These are phyloP conservation scores for Loriculus beryllinus DNA, from an alignment of 2,797 vertebrate genomes.

Conservation along the genomic window DNA sequence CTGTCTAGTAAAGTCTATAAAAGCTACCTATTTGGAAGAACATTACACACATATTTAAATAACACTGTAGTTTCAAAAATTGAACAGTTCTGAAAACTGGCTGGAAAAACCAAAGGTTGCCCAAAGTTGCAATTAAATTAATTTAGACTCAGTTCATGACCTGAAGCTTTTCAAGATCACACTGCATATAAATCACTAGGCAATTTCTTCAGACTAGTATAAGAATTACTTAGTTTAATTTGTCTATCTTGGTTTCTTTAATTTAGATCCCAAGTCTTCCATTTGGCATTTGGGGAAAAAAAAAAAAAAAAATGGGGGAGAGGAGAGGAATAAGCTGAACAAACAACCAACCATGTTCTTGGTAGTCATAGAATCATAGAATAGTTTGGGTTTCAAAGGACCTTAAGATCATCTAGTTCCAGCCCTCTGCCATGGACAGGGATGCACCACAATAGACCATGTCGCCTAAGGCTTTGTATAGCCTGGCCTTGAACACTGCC, in stretches of 20 bases:
- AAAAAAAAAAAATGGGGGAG: rapidly evolving
- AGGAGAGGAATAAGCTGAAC: neutral
- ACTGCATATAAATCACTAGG: neutral
- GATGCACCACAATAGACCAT: neutral
- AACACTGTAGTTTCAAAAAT: neutral
- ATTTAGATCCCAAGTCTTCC: neutral
- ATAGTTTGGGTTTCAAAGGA: neutral
- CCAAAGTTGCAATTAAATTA: neutral
- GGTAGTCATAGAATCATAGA: neutral
- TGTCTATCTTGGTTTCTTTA: neutral
- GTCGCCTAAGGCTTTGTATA: neutral
- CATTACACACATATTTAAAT: neutral
- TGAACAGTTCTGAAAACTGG: neutral
- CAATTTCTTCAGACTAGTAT: neutral
- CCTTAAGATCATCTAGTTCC: neutral
- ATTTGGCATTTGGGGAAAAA: neutral
- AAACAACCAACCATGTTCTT: neutral
- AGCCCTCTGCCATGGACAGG: neutral
- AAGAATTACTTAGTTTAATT: neutral
- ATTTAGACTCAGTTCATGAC: neutral
- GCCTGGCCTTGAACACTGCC: neutral
- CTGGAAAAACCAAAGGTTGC: neutral
- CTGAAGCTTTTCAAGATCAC: neutral
- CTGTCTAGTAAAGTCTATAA: neutral
- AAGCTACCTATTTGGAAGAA: slow-evolving; percentile 15